Percentiles rank a stretch among this genome's conserved stretches.
These are phyloP conservation scores for Triplophysa rosa DNA, from an alignment of 2,113 vertebrate species.

Conservation along the genomic window DNA sequence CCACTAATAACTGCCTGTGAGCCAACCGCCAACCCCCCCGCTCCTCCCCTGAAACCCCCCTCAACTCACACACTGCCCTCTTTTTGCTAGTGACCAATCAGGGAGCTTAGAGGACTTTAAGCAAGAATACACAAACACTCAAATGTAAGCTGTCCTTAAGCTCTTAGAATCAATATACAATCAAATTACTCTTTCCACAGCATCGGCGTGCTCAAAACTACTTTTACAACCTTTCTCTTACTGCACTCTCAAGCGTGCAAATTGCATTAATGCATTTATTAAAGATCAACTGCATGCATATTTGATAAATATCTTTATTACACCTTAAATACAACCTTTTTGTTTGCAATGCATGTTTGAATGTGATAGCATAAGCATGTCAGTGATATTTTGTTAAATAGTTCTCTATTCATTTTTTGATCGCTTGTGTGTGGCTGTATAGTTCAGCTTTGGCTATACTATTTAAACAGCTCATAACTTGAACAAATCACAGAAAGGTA, in stretches of 20 bases:
- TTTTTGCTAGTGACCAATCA: conserved; percentile 14
- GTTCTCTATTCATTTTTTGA: background rate
- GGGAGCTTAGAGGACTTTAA: conserved; percentile 7
- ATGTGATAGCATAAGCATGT: background rate
- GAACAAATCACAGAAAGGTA: too few species aligned
- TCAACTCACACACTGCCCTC: conserved; percentile 12
- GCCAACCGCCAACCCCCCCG: background rate
- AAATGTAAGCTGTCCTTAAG: conserved; percentile 10
- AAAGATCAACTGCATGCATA: background rate
- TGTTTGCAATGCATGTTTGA: background rate
- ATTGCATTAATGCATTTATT: conserved; percentile 1
- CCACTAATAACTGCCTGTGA: conserved; percentile 18
- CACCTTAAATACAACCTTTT: background rate
- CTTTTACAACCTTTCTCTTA: background rate
- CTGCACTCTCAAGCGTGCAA: background rate
- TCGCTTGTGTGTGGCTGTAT: background rate
- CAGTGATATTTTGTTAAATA: background rate
- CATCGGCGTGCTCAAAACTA: background rate
- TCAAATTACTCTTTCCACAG: conserved; percentile 2
- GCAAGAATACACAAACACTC: conserved; percentile 28
- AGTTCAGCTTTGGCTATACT: background rate
- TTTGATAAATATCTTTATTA: background rate
- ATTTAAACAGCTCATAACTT: too few species aligned
- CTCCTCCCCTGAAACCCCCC: conserved; percentile 24
- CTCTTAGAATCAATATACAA: conserved; percentile 23